Conservation (phyloP, 2,888 invertebrate species). For the Dicyrtoma fusca region DNA sequence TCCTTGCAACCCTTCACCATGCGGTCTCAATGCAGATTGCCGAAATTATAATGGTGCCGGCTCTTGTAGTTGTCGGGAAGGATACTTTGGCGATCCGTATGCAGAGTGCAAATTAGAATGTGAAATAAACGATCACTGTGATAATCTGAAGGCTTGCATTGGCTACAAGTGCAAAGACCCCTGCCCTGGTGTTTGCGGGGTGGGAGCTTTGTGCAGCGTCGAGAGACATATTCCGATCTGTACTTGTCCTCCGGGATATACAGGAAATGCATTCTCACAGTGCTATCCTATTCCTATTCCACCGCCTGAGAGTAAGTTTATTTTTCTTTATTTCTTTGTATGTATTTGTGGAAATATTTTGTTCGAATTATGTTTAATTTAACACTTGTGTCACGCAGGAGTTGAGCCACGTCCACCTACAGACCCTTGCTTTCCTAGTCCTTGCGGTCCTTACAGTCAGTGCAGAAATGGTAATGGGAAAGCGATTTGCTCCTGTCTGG, state of each 20-base stretch:
- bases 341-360: too few species aligned
- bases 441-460: constrained; percentile 66
- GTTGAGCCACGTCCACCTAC: constrained; percentile 8
- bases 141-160: constrained; percentile 59
- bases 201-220: constrained; percentile 47
- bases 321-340: background rate
- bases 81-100: constrained; percentile 70
- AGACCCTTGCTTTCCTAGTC: constrained; percentile 33
- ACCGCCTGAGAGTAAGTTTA: constrained; percentile 10
- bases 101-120: constrained; percentile 76
- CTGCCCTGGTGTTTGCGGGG: constrained; percentile 56
- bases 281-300: constrained; percentile 57
- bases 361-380: too few species aligned
- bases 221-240: constrained; percentile 50
- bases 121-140: constrained; percentile 67
- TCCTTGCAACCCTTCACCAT: constrained; percentile 46
- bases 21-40: constrained; percentile 67
- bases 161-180: constrained; percentile 58
- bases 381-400: background rate
- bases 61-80: constrained; percentile 70
- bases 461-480: constrained; percentile 64
- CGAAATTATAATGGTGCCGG: constrained; percentile 71
- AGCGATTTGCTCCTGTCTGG: constrained; percentile 58
- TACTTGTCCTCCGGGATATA: constrained; percentile 47
- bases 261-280: constrained; percentile 60